Evolutionary conservation across 2,888 invertebrate species (phyloP), one percentile per base, ranked within the genome.

Genomic region (Hyposoter dolosus): DNA sequence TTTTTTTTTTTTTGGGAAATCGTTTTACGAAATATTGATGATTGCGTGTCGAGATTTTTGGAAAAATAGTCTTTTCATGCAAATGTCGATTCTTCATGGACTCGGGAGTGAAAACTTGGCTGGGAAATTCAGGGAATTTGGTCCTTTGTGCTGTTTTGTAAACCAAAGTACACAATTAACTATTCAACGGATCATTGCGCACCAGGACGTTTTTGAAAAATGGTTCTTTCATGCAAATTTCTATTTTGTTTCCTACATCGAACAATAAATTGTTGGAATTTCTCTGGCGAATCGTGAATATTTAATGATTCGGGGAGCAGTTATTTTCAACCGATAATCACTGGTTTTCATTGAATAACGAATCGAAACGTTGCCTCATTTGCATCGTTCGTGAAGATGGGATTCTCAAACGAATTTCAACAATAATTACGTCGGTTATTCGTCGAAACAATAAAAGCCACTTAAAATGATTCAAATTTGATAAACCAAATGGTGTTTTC

Each of bases 141-240:
- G 10, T 53, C 2, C 19, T 10, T n/a, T 7, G 7, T 53, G 19
- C 19, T 17, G 17, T 23, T 19, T 56, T 56, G 19, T 19, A 23
- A 56, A 19, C 3, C 12, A 56, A 56, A 7, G 17, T 23, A 10
- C 56, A 23, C 12, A 56, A 23, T 56, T 19, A 56, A 56, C 10
- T 56, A 56, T 56, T 56, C 12, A 56, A 23, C 56, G 56, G 23
- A 56, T 56, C 56, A 56, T 56, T 56, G 23, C 56, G 0, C 23
- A 12, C 0, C 12, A 56, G 23, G 23, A 23, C 40, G 23, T 56
- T 23, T 23, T 1, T 23, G 10, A 23, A 56, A 23, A 56, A 56
- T 56, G 12, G 56, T 56, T 56, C 17, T 56, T 56, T 56, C 12
- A 56, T 56, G 56, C 56, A 56, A 56, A 56, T 56, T 56, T 19